A percentile compares a stretch with the other conserved stretches of the same genome.
Conservation (phyloP, 2,113 vertebrate species). For the Anser cygnoides region DNA sequence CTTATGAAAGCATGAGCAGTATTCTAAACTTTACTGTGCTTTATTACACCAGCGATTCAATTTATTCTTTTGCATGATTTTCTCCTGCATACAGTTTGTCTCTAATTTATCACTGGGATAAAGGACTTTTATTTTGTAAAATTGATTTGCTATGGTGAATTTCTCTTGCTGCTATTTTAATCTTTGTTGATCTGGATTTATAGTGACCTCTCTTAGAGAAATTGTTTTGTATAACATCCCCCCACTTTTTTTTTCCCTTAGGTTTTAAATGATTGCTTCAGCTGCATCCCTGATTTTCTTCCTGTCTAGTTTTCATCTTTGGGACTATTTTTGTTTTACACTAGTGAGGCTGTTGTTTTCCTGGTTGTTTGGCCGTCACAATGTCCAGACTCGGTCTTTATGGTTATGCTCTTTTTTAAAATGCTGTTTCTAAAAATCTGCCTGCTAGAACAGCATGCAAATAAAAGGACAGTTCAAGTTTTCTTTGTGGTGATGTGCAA, state of each 20-base stretch:
- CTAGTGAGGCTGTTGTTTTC: neutral
- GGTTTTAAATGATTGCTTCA: conserved; percentile 33
- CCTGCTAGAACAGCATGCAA: neutral
- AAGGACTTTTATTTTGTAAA: neutral
- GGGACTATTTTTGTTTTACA: conserved; percentile 40
- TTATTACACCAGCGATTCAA: neutral
- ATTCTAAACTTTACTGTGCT: neutral
- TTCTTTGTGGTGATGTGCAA: neutral
- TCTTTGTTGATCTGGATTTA: conserved; percentile 63
- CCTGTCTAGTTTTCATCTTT: neutral
- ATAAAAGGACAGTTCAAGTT: neutral
- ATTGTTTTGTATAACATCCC: conserved; percentile 22
- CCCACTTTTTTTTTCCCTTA: neutral
- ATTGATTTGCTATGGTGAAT: neutral
- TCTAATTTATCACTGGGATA: neutral
- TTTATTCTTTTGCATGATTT: neutral
- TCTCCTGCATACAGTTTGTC: neutral
- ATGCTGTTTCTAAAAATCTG: neutral
- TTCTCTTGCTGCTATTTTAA: conserved; percentile 40
- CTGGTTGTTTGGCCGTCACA: neutral
- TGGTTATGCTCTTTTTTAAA: neutral
- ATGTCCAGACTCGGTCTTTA: neutral
- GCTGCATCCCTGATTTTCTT: neutral
- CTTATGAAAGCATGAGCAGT: neutral
- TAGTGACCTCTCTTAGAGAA: neutral